Base-by-base conservation (phyloP, 2,888 invertebrate genomes). In the Rhagophthalmus giganteus region DNA sequence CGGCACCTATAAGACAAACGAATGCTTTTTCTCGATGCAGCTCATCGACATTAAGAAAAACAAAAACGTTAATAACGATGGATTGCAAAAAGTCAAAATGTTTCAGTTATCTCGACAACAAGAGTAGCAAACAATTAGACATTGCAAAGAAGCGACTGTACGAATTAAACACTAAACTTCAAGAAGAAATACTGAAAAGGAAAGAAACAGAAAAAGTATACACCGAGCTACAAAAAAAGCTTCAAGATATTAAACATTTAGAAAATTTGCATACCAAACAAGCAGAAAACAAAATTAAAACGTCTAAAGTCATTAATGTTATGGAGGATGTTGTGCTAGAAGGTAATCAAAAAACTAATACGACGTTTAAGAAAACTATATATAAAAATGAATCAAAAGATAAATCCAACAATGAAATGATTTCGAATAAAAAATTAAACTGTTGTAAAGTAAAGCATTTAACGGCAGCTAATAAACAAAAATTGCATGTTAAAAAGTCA, bases 131-230 rank as follows among this genome's bases (percentile, higher is more conserved):
- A 25, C 26, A 35, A 15, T n/a, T 54, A 5, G n/a, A 13, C 5
- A 32, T 39, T 14, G 42, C 44, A 31, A 56, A 54, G 47, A 48
- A 50, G 25, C 42, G 56, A 26, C 12, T 57, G 9, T 31, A 26
- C 24, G 64, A 67, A 41, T 65, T 85, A 10, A 82, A 83, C 63
- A 79, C 81, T 44, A 81, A 84, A 69, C 67, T 85, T 2, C 79
- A 81, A 54, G 79, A 80, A 28, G 85, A 86, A 71, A 81, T 81
- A 25, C 75, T 77, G 0, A 78, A 81, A 58, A 76, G 85, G n/a
- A 79, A 80, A 56, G 80, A 84, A 67, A 78, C 82, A 1, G 85
- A 85, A 64, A 79, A 79, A 59, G 68, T 82, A 16, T 85, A 84
- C 64, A 73, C 77, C 51, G 81, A 81, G 62, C 74, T 86, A 2